A percentile compares a stretch with the other conserved stretches of the same genome.
These are phyloP conservation scores for Phengaris alcon DNA, from an alignment of 2,888 invertebrate genomes.

Conservation along the genomic window DNA sequence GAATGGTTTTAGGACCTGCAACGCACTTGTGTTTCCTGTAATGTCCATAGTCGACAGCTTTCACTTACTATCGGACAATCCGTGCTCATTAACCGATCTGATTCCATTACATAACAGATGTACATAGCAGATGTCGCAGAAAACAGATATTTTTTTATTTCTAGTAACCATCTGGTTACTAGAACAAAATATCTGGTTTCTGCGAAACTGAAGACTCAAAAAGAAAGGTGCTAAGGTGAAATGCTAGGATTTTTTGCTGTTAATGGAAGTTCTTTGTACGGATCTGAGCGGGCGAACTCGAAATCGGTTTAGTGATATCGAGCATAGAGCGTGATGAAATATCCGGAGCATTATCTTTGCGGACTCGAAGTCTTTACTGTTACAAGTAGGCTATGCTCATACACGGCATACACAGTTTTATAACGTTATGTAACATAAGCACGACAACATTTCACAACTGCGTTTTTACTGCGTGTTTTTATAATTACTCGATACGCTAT, in stretches of 20 bases:
- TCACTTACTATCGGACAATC: no score
- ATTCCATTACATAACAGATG: no score
- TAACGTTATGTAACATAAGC: neutral
- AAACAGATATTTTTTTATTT: no score
- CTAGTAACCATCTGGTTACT: neutral
- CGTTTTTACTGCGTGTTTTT: neutral
- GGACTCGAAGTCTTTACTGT: slow-evolving; percentile 43
- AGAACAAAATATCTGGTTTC: neutral
- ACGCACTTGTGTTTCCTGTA: no score
- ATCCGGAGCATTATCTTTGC: slow-evolving; percentile 57
- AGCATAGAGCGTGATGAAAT: slow-evolving; percentile 64
- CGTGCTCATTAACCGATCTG: no score
- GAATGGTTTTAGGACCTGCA: no score
- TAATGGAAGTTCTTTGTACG: slow-evolving; percentile 78
- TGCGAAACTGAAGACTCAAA: slow-evolving; percentile 32
- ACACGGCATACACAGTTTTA: neutral
- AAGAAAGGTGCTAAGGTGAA: slow-evolving; percentile 49
- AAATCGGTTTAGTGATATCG: slow-evolving; percentile 72
- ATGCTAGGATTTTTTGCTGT: slow-evolving; percentile 64
- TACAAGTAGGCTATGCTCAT: neutral
- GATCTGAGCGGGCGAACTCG: slow-evolving; percentile 62
- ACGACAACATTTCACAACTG: neutral
- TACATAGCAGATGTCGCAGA: no score
- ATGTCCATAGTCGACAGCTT: no score
- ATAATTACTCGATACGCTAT: no score